Percentiles rank a stretch among this genome's conserved stretches.
These are phyloP conservation scores for Calyptomena viridis DNA, from an alignment of 2,113 vertebrate species.

Conservation along the genomic window DNA sequence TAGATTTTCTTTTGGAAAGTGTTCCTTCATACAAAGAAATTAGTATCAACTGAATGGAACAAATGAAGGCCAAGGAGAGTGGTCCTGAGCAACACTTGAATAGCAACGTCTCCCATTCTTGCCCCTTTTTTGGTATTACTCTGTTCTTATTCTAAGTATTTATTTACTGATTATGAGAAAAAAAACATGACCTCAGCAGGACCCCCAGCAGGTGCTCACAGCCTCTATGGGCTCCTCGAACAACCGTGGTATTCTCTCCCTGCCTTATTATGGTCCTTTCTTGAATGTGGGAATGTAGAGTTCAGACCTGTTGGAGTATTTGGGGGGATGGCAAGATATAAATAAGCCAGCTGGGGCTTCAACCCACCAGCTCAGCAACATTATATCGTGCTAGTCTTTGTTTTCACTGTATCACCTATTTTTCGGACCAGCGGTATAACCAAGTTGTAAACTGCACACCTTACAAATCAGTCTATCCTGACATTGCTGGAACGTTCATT, in stretches of 20 bases:
- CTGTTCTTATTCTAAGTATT: conserved; percentile 57
- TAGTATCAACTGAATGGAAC: background rate
- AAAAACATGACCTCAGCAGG: conserved; percentile 34
- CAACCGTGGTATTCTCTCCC: background rate
- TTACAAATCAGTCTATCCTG: conserved; percentile 80
- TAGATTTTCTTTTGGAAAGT: background rate
- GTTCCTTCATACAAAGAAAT: background rate
- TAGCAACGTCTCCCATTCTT: background rate
- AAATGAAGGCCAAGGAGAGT: background rate
- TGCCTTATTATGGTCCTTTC: background rate
- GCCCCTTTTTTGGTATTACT: background rate
- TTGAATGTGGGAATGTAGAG: conserved; percentile 40
- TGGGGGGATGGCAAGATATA: conserved; percentile 44
- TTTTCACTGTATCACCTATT: conserved; percentile 73
- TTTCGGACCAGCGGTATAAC: conserved; percentile 69
- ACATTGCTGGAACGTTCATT: conserved; percentile 78
- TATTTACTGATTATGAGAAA: conserved; percentile 72
- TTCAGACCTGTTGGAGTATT: conserved; percentile 47
- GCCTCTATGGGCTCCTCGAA: background rate
- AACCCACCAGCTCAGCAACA: conserved; percentile 57
- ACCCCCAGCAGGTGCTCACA: conserved; percentile 65
- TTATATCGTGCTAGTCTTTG: conserved; percentile 73
- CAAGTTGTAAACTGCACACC: conserved; percentile 79
- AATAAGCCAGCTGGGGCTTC: conserved; percentile 68
- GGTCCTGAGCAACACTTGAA: conserved; percentile 9